Base-by-base conservation (phyloP, 2,113 vertebrate genomes). In the Eupsittula cactorum region DNA sequence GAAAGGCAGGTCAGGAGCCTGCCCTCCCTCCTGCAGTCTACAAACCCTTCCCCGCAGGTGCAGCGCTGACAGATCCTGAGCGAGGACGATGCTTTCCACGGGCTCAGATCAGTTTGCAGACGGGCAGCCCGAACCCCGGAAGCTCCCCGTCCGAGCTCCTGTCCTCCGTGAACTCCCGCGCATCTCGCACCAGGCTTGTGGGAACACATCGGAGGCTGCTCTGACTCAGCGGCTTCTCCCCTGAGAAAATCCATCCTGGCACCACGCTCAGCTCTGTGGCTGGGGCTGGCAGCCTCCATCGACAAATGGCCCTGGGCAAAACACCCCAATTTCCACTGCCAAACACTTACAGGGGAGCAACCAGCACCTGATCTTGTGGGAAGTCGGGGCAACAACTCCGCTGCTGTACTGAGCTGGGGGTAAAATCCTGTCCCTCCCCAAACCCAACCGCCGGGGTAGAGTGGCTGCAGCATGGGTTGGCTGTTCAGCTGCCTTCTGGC, bases 201-300 rank as follows among this genome's bases (percentile, higher is more conserved):
- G 88, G 83, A 96, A 95, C 88, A 46, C 55, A 83, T 92, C 24
- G 11, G 60, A 90, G 75, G 69, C 62, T 86, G 82, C 80, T 70
- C 77, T 95, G 95, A 96, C 95, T 96, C 95, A 90, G 90, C 83
- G 81, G 55, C 95, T 96, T 95, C 93, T 96, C 86, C 80, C 90
- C 53, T 93, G 95, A 95, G 95, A 91, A 93, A 94, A 94, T 94
- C 82, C 37, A 2, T 52, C 52, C 89, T 97, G 95, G 95, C 95
- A 92, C 46, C 16, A 3, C 0, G 16, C 42, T 96, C 4, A 6
- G 46, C 65, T 95, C 76, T 55, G 9, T 0, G 77, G 84, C 89
- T 87, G 81, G 62, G 86, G 91, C 93, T 75, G 94, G 92, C 86
- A 92, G 91, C 89, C 91, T 76, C 70, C 78, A 46, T 88, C 68